A percentile compares a stretch with the other conserved stretches of the same genome.
These are phyloP conservation scores for Cephonodes hylas DNA, from an alignment of 2,888 invertebrate genomes.

Conservation along the genomic window DNA sequence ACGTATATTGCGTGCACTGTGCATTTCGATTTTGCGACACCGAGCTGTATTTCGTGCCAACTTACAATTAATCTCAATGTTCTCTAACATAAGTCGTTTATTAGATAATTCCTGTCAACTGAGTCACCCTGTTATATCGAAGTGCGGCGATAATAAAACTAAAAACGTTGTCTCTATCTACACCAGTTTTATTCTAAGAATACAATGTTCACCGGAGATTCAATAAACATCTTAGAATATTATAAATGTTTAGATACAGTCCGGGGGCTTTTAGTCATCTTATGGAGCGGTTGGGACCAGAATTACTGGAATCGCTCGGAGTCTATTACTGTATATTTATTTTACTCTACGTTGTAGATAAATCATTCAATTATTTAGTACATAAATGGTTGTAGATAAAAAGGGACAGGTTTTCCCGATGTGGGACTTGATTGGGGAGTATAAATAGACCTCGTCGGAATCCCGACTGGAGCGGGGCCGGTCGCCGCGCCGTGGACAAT, in stretches of 20 bases:
- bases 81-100: slow-evolving; percentile 37
- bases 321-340: not conserved
- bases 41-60: slow-evolving; percentile 42
- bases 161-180: not conserved
- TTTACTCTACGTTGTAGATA: not conserved
- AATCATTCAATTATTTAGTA: slow-evolving; percentile 27
- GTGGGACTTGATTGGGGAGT: slow-evolving; percentile 59
- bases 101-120: slow-evolving; percentile 40
- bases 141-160: slow-evolving; percentile 11
- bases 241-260: not conserved
- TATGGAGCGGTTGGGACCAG: not conserved
- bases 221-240: not conserved
- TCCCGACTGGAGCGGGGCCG: slow-evolving; percentile 36
- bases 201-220: not conserved
- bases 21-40: slow-evolving; percentile 27
- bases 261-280: not conserved
- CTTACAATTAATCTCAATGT: slow-evolving; percentile 46
- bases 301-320: not conserved
- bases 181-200: not conserved
- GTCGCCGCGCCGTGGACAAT: slow-evolving; percentile 64
- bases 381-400: slow-evolving; percentile 37
- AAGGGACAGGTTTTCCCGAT: slow-evolving; percentile 42
- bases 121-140: slow-evolving; percentile 21
- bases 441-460: slow-evolving; percentile 68
- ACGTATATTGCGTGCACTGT: slow-evolving; percentile 35